Percentiles rank a stretch among this genome's conserved stretches.
Conservation (phyloP, 2,888 invertebrate genomes). For the Dilophus febrilis region DNA sequence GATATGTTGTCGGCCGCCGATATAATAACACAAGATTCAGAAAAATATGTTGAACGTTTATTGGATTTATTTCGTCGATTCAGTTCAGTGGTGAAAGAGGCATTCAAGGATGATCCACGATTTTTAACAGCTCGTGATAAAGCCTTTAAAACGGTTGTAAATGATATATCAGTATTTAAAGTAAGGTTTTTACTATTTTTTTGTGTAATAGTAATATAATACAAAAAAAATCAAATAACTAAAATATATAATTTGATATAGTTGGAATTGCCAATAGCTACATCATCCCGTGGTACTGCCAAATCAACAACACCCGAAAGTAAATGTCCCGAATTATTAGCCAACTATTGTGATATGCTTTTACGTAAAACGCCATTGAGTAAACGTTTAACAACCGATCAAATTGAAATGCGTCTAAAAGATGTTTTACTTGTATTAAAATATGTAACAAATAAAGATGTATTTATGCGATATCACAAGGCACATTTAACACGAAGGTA, state of each 20-base stretch:
- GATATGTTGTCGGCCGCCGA: constrained; percentile 96
- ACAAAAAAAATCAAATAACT: not conserved
- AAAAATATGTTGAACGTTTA: constrained; percentile 93
- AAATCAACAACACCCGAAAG: constrained; percentile 76
- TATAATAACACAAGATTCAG: constrained; percentile 90
- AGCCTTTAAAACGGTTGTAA: constrained; percentile 93
- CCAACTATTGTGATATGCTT: constrained; percentile 99
- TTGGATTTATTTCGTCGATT: constrained; percentile 85
- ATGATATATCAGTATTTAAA: constrained; percentile 86
- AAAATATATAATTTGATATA: constrained; percentile 9
- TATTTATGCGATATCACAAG: constrained; percentile 99
- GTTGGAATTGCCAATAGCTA: constrained; percentile 44
- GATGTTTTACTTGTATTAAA: constrained; percentile 94
- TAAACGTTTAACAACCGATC: constrained; percentile 89
- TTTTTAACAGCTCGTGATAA: constrained; percentile 96
- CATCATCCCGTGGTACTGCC: constrained; percentile 41
- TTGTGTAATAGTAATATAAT: not conserved
- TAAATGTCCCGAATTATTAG: constrained; percentile 94
- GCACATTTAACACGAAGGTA: constrained; percentile 80
- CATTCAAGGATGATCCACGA: constrained; percentile 91
- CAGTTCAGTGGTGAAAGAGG: constrained; percentile 79
- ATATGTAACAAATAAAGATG: constrained; percentile 98
- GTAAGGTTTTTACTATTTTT: constrained; percentile 11
- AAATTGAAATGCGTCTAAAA: constrained; percentile 83
- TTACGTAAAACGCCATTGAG: constrained; percentile 89